Evolutionary conservation across 2,113 vertebrate genomes (phyloP).

Genomic region (Crotalus tigris): DNA sequence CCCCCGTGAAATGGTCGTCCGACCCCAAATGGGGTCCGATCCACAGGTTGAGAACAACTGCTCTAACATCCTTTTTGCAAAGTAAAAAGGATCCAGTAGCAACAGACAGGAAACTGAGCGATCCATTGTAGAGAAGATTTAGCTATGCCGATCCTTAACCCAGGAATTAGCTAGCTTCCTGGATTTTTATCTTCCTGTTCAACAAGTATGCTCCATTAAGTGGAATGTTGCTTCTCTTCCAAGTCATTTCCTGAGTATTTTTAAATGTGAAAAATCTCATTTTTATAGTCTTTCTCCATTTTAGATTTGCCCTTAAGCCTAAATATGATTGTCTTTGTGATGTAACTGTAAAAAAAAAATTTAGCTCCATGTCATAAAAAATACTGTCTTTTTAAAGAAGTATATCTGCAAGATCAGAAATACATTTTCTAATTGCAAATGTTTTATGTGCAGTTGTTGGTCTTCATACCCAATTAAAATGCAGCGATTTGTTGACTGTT

Average conservation of each 20-base stretch:
- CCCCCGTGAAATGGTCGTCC: too few species aligned
- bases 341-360: slow-evolving; percentile 58
- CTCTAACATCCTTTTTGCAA: neutral
- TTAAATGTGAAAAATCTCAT: slow-evolving; percentile 61
- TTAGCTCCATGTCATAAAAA: slow-evolving; percentile 44
- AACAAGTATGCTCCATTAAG: slow-evolving; percentile 59
- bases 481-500: slow-evolving; percentile 36
- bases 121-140: neutral
- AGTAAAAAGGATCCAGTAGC: neutral
- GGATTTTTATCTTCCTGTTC: slow-evolving; percentile 15
- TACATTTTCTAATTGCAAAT: slow-evolving; percentile 48
- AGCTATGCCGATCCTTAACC: neutral
- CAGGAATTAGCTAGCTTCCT: neutral
- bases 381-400: slow-evolving; percentile 49
- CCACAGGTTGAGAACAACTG: too few species aligned
- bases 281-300: slow-evolving; percentile 58
- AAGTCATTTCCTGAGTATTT: slow-evolving; percentile 67
- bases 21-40: too few species aligned
- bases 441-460: slow-evolving; percentile 43
- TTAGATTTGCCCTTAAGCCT: slow-evolving; percentile 53
- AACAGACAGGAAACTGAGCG: neutral
- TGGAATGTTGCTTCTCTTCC: slow-evolving; percentile 60
- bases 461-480: slow-evolving; percentile 57
- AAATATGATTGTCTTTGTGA: slow-evolving; percentile 53
- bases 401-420: slow-evolving; percentile 62